Evolutionary conservation across 2,113 vertebrate species (phyloP).

Genomic region (Fregata magnificens): DNA sequence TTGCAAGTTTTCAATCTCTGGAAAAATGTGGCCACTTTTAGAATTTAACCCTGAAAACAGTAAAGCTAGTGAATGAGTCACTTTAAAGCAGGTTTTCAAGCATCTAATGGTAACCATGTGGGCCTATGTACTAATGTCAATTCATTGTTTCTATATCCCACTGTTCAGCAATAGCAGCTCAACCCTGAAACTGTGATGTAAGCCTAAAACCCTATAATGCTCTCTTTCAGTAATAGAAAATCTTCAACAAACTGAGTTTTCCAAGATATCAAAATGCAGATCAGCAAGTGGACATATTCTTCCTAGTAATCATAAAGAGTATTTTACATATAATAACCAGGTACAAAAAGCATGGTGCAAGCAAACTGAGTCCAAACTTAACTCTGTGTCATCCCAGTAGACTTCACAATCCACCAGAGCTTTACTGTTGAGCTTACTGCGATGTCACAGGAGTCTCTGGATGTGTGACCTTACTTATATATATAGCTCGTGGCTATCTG

Average conservation of each 20-base stretch:
- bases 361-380: not conserved
- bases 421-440: not conserved
- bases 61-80: not conserved
- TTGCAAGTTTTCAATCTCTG: not conserved
- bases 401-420: not conserved
- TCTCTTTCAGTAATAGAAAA: not conserved
- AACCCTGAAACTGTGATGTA: not conserved
- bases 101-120: not conserved
- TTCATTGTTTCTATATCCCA: not conserved
- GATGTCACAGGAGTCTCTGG: not conserved
- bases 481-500: not conserved
- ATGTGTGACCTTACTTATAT: not conserved
- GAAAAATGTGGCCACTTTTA: not conserved
- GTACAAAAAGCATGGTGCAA: not conserved
- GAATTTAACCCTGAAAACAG: slow-evolving; percentile 2
- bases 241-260: slow-evolving; percentile 8
- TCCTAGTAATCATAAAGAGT: not conserved
- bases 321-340: not conserved
- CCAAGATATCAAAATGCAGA: not conserved
- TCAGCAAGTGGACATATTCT: not conserved
- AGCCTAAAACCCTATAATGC: not conserved
- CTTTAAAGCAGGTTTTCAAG: not conserved
- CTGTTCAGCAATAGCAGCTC: not conserved
- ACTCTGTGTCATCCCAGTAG: not conserved
- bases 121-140: not conserved